phyloP scores from a whole-genome alignment of 2,888 invertebrate genomes.

The Trichogramma dendrolimi region DNA sequence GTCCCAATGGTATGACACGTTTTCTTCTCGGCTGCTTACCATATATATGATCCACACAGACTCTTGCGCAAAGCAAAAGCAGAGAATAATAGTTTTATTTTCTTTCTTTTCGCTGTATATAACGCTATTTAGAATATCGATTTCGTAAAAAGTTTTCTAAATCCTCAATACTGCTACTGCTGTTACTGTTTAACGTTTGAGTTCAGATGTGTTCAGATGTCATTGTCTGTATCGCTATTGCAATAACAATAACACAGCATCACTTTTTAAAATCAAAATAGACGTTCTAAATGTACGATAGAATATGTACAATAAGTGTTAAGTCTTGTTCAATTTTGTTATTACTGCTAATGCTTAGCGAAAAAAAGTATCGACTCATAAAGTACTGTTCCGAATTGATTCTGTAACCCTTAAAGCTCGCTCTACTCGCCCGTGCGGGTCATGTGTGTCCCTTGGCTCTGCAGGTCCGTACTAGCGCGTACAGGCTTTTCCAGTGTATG shows the following conservation, averaged over 20 bases:
- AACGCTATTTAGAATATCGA: conserved; percentile 29
- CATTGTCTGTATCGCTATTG: too few species aligned
- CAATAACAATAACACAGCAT: too few species aligned
- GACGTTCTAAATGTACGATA: conserved; percentile 34
- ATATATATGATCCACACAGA: conserved; percentile 18
- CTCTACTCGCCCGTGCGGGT: too few species aligned
- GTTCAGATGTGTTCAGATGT: too few species aligned
- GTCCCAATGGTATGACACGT: background rate
- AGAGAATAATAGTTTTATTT: background rate
- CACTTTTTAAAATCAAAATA: conserved; percentile 32
- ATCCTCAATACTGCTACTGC: conserved; percentile 8
- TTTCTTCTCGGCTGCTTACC: conserved; percentile 10
- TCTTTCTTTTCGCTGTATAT: background rate
- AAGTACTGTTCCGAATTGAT: conserved; percentile 2
- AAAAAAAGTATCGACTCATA: conserved; percentile 22
- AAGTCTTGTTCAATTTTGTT: too few species aligned
- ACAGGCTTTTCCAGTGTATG: too few species aligned
- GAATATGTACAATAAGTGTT: conserved; percentile 11
- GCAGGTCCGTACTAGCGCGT: too few species aligned
- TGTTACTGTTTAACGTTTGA: too few species aligned
- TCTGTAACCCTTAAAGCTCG: too few species aligned
- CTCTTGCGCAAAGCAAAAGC: background rate
- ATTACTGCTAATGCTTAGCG: too few species aligned
- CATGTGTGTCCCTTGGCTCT: too few species aligned
- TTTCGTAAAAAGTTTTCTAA: conserved; percentile 33